Conservation (phyloP, 1,140 invertebrate genomes). For the Drosophila hydei region DNA sequence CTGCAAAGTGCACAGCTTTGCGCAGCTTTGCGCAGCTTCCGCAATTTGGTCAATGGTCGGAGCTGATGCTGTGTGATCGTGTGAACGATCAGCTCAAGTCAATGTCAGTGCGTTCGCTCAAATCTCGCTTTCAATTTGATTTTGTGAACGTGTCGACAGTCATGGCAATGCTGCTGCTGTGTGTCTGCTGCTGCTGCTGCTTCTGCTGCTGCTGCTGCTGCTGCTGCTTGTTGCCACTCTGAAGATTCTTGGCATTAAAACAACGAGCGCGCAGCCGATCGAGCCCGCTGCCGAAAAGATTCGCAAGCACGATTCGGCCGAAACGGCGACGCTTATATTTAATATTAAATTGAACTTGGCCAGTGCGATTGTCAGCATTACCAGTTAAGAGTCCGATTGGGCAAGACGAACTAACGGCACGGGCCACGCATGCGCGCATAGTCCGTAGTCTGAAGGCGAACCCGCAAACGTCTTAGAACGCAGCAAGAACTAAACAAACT, state of each 20-base stretch:
- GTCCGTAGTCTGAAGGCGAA: not conserved
- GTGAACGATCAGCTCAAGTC: constrained; percentile 59
- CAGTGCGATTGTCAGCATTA: constrained; percentile 69
- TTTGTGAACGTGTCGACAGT: constrained; percentile 68
- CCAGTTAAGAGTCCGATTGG: constrained; percentile 74
- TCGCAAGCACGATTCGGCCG: constrained; percentile 51
- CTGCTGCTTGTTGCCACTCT: constrained; percentile 24
- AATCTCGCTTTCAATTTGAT: constrained; percentile 46
- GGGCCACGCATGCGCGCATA: constrained; percentile 50
- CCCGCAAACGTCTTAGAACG: constrained; percentile 4
- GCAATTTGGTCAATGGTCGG: constrained; percentile 52
- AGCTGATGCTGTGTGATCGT: constrained; percentile 23
- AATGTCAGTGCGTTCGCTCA: constrained; percentile 53
- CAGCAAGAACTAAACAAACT: not conserved
- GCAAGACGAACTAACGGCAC: constrained; percentile 57
- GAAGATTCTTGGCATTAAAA: constrained; percentile 64
- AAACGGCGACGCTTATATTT: constrained; percentile 58
- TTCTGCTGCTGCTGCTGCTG: constrained; percentile 6
- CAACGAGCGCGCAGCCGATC: constrained; percentile 17
- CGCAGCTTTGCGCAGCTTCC: constrained; percentile 31
- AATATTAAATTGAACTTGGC: constrained; percentile 83
- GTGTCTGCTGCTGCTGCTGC: not conserved
- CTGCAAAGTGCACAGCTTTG: constrained; percentile 18
- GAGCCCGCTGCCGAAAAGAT: constrained; percentile 38
- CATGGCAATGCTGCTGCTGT: constrained; percentile 36